Percentiles rank a stretch among this genome's conserved stretches.
These are phyloP conservation scores for Chrysochloris asiatica DNA, from an alignment of 2,113 vertebrate genomes.

Conservation along the genomic window DNA sequence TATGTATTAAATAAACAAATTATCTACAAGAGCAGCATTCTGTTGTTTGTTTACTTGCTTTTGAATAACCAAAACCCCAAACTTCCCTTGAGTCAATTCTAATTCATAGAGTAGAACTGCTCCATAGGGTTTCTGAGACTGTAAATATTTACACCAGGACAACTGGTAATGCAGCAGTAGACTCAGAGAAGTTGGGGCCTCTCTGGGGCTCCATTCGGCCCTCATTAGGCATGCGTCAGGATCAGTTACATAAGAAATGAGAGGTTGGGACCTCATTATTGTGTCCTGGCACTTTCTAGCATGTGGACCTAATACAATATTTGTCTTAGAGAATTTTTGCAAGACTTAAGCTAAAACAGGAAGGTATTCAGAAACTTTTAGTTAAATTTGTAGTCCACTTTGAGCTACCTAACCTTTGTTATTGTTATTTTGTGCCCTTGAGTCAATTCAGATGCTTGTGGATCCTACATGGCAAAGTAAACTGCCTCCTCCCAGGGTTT, in stretches of 20 bases:
- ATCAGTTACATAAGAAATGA: too few relatives aligned
- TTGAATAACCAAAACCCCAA: too few relatives aligned
- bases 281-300: neutral
- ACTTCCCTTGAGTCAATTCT: too few relatives aligned
- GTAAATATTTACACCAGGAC: neutral
- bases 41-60: neutral
- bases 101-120: neutral
- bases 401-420: neutral
- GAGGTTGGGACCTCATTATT: neutral
- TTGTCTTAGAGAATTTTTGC: neutral
- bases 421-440: neutral
- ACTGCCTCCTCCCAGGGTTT: neutral
- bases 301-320: neutral
- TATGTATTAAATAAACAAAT: neutral
- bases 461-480: neutral
- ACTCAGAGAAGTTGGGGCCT: neutral
- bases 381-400: neutral
- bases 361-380: neutral
- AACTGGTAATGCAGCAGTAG: neutral
- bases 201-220: neutral
- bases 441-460: neutral
- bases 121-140: too few relatives aligned
- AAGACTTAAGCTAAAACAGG: neutral
- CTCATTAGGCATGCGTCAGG: neutral
- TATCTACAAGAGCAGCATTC: neutral